Evolutionary conservation across 2,797 vertebrate species (phyloP), one percentile per base, ranked within the genome.

Genomic region (Pampus argenteus): DNA sequence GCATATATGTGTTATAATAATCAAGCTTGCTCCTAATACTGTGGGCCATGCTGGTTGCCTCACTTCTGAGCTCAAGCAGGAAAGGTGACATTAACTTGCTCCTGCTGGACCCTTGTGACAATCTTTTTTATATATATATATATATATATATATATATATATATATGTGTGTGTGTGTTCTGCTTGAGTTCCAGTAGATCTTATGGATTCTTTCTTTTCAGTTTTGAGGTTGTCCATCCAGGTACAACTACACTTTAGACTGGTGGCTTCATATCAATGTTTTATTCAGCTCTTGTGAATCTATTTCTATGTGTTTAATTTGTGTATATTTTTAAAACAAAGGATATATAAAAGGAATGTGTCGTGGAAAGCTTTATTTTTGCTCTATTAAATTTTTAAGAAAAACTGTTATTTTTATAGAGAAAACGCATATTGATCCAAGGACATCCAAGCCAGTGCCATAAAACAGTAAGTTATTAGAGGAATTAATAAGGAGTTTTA

Each of bases 1-100:
- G 58, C 56, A 83, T 80, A 56, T 45, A 80, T 34, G 9, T 86
- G 9, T 86, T 74, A 67, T 42, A 68, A 68, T 81, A 67, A 74
- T 59, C 42, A 31, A 66, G 29, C 60, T 59, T 59, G 45, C 42
- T 74, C 45, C 14, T 63, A 55, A 58, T 50, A 22, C 74, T 49
- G 17, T 62, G 17, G 11, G 48, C 58, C 45, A 56, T 60, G 15
- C 45, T 54, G 17, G 45, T 59, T 57, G 62, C 62, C 36, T 78
- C 58, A 42, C 50, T 31, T 76, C 38, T n/a, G 36, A 67, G 63
- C 52, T 69, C 13, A 36, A 45, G 45, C 55, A 66, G 55, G 51
- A 47, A 71, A 84, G 56, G 77, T 81, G 75, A 81, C 69, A 78
- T 76, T 65, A 73, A 3, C 14, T 13, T 66, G 42, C 36, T 61